phyloP scores from a whole-genome alignment of 2,888 invertebrate genomes.

The Drosophila neotestacea region DNA sequence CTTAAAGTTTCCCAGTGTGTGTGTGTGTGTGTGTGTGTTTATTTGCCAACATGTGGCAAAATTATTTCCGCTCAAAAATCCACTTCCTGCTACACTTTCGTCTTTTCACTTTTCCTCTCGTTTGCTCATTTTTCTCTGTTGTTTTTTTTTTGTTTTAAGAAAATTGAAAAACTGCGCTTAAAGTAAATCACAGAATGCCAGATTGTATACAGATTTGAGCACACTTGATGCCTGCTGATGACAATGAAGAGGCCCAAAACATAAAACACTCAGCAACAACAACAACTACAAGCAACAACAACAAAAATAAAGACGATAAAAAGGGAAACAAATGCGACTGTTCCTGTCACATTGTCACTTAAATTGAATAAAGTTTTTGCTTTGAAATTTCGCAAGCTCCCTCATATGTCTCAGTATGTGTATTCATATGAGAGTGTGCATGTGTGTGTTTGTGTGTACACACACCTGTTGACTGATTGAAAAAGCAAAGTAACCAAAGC shows the following conservation, averaged over 20 bases:
- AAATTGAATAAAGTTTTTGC: conserved; percentile 66
- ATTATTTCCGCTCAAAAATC: conserved; percentile 80
- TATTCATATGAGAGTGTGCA: not conserved
- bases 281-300: not conserved
- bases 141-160: conserved; percentile 49
- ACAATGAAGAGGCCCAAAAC: conserved; percentile 41
- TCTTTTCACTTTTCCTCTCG: not conserved
- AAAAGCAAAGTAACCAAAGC: not conserved
- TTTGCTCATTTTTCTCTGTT: not conserved
- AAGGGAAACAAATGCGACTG: conserved; percentile 48
- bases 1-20: conserved; percentile 2
- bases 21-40: conserved; percentile 39
- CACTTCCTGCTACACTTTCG: conserved; percentile 64
- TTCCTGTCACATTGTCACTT: conserved; percentile 58
- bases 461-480: conserved; percentile 26
- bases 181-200: conserved; percentile 55
- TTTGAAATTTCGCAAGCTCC: conserved; percentile 41
- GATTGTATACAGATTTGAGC: conserved; percentile 32
- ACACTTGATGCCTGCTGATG: conserved; percentile 51
- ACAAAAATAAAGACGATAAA: conserved; percentile 11
- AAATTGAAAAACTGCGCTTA: conserved; percentile 64
- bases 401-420: not conserved
- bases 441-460: conserved; percentile 8
- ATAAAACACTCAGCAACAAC: conserved; percentile 17
- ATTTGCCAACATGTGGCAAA: conserved; percentile 79